A percentile compares a stretch with the other conserved stretches of the same genome.
These are phyloP conservation scores for Oostethus manadensis DNA, from an alignment of 2,113 vertebrate species.

Conservation along the genomic window DNA sequence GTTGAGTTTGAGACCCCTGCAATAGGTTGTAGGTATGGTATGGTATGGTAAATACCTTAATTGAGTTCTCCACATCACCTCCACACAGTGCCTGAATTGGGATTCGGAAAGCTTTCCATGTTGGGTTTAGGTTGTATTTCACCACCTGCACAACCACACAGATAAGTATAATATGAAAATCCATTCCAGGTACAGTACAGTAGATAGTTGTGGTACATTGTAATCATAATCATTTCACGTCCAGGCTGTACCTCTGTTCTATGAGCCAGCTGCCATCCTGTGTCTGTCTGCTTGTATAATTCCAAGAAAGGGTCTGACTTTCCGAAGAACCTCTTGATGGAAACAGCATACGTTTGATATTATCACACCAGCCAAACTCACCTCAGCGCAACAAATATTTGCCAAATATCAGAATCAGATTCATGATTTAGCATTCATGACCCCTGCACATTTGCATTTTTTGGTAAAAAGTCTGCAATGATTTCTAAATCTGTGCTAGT, in stretches of 20 bases:
- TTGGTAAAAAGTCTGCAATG: not conserved
- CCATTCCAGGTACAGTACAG: not conserved
- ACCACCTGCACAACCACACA: conserved; percentile 75
- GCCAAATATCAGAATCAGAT: not conserved
- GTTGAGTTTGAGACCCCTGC: no score
- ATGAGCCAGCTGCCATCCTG: conserved; percentile 92
- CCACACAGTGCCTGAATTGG: conserved; percentile 88
- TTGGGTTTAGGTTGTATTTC: conserved; percentile 90
- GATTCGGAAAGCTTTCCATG: conserved; percentile 88
- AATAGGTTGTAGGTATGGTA: not conserved
- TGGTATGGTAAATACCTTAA: conserved; percentile 85
- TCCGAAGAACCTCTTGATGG: conserved; percentile 88
- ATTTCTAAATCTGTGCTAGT: not conserved
- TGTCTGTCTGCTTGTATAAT: conserved; percentile 84
- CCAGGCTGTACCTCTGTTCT: conserved; percentile 84
- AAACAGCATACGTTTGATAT: no score
- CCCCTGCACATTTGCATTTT: no score
- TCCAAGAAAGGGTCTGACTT: conserved; percentile 98
- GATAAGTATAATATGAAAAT: not conserved
- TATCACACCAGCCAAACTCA: no score
- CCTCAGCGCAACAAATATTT: not conserved
- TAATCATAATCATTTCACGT: no score
- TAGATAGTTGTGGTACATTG: not conserved
- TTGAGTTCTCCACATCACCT: conserved; percentile 86
- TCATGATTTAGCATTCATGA: not conserved